Evolutionary conservation across 2,113 vertebrate genomes (phyloP).

Genomic region (Campylomormyrus numenius): DNA sequence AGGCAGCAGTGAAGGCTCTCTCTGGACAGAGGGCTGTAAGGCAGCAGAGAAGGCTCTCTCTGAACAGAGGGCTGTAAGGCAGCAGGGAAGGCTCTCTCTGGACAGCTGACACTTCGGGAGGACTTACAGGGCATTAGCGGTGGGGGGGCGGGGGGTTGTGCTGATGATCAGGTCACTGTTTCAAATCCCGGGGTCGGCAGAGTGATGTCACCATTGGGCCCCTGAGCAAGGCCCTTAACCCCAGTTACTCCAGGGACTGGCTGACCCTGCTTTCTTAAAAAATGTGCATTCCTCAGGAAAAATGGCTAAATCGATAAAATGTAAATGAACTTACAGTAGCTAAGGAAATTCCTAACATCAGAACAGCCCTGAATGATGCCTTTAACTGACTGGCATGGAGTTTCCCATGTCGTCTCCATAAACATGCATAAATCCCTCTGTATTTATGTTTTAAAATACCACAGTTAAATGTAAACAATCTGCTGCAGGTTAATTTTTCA

Average conservation of each 20-base stretch:
- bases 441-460: background rate
- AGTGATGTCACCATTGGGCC: background rate
- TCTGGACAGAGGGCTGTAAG: background rate
- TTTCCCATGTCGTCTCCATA: background rate
- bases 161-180: background rate
- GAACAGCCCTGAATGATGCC: background rate
- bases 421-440: background rate
- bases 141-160: background rate
- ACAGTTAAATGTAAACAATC: background rate
- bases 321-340: background rate
- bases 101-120: background rate
- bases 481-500: background rate
- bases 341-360: background rate
- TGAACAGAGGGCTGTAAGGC: too few relatives aligned
- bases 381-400: background rate
- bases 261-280: background rate
- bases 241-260: background rate
- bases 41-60: too few relatives aligned
- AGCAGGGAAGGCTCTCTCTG: background rate
- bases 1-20: background rate
- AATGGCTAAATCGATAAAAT: background rate
- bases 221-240: background rate
- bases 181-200: background rate
- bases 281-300: background rate
- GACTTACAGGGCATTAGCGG: background rate